Percentiles rank a stretch among this genome's conserved stretches.
These are phyloP conservation scores for Ephialtes manifestator DNA, from an alignment of 2,888 invertebrate species.

Conservation along the genomic window DNA sequence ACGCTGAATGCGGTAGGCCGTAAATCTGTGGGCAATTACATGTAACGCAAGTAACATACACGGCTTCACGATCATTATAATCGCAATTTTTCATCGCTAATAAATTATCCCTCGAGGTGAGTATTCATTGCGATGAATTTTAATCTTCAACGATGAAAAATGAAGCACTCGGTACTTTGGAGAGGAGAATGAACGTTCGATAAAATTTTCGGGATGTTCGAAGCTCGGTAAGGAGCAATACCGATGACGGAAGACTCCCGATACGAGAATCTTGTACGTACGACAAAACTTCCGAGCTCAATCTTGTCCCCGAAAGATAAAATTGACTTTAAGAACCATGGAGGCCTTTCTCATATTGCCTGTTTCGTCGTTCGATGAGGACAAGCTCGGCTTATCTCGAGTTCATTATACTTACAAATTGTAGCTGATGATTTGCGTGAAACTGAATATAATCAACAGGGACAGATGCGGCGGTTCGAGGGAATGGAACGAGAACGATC, in stretches of 20 bases:
- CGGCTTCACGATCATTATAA: conserved; percentile 37
- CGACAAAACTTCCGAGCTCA: conserved; percentile 7
- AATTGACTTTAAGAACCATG: conserved; percentile 18
- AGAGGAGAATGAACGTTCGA: not conserved
- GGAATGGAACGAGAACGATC: conserved; percentile 48
- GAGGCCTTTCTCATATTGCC: conserved; percentile 17
- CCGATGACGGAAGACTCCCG: conserved; percentile 13
- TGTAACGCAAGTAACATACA: conserved; percentile 21
- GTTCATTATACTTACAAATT: conserved; percentile 62
- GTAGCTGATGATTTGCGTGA: conserved; percentile 41
- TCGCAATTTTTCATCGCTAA: conserved; percentile 55
- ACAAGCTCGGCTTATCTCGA: conserved; percentile 25
- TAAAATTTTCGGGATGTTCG: not conserved
- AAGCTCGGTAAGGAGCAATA: not conserved
- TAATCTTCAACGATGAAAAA: conserved; percentile 24
- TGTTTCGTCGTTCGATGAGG: conserved; percentile 14
- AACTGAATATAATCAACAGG: conserved; percentile 40
- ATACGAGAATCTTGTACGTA: conserved; percentile 29
- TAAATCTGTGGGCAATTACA: conserved; percentile 62
- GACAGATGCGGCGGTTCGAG: conserved; percentile 12
- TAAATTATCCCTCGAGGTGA: conserved; percentile 55
- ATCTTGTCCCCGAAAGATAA: conserved; percentile 33
- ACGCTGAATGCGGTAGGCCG: conserved; percentile 37
- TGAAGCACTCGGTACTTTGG: not conserved
- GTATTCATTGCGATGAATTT: conserved; percentile 41